Conservation (phyloP, 2,888 invertebrate species). For the Lacanobia wlatinum region DNA sequence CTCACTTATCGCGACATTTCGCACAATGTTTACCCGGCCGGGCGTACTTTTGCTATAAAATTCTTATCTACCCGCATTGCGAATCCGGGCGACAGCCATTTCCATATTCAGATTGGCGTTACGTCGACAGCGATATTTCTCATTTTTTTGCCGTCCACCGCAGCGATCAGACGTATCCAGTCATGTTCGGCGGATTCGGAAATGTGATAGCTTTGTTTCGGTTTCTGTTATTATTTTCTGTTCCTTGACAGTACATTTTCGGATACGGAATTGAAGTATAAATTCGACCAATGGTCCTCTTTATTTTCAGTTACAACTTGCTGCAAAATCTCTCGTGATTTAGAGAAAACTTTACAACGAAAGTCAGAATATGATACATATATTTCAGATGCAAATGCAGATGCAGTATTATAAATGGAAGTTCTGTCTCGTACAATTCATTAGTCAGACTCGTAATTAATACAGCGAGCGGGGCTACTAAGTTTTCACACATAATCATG, state of each 20-base stretch:
- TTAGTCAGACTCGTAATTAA: slow-evolving; percentile 43
- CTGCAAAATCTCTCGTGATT: slow-evolving; percentile 24
- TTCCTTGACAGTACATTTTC: slow-evolving; percentile 41
- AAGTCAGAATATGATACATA: slow-evolving; percentile 34
- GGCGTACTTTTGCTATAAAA: slow-evolving; percentile 81
- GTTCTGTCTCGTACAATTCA: slow-evolving; percentile 38
- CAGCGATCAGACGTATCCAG: slow-evolving; percentile 69
- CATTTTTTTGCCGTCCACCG: slow-evolving; percentile 69
- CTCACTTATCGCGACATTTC: slow-evolving; percentile 78
- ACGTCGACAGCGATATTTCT: slow-evolving; percentile 67
- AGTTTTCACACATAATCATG: slow-evolving; percentile 56
- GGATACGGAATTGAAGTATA: slow-evolving; percentile 25
- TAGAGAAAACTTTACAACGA: slow-evolving; percentile 22
- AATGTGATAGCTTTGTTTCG: slow-evolving; percentile 60
- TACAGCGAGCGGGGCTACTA: slow-evolving; percentile 36
- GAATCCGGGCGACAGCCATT: slow-evolving; percentile 83
- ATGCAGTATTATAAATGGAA: slow-evolving; percentile 31
- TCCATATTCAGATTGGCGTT: slow-evolving; percentile 86
- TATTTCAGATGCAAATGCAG: slow-evolving; percentile 28
- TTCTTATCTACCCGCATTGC: slow-evolving; percentile 87
- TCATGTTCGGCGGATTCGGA: slow-evolving; percentile 72
- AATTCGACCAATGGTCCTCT: slow-evolving; percentile 3
- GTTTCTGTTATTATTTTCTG: slow-evolving; percentile 60
- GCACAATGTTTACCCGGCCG: slow-evolving; percentile 76
- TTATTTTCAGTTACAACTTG: slow-evolving; percentile 19